Conservation (phyloP, 2,113 vertebrate genomes). For the Hypomesus transpacificus region DNA sequence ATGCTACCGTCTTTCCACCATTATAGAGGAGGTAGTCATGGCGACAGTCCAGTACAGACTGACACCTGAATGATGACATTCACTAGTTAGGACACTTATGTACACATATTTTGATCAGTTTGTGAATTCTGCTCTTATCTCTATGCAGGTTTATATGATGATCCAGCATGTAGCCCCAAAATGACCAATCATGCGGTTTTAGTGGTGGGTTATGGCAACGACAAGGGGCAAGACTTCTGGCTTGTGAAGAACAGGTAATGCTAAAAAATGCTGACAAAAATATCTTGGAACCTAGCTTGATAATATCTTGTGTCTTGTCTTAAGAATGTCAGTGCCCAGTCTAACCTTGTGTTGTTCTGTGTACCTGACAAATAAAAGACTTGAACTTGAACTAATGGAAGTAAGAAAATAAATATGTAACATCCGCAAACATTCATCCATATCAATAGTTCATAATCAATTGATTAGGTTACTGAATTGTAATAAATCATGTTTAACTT, state of each 20-base stretch:
- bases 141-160: conserved; percentile 50
- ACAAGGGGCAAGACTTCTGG: conserved; percentile 67
- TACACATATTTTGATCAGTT: not conserved
- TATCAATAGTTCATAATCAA: not conserved
- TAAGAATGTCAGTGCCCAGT: too few relatives aligned
- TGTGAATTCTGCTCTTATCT: not conserved
- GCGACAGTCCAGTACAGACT: not conserved
- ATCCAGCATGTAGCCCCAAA: conserved; percentile 35
- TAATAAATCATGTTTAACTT: not conserved
- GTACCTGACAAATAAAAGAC: too few relatives aligned
- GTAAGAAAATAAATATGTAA: not conserved
- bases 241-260: conserved; percentile 70
- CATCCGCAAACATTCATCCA: not conserved
- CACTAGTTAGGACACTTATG: not conserved
- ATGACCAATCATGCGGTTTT: conserved; percentile 54
- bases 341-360: too few relatives aligned
- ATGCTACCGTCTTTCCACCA: conserved; percentile 58
- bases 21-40: conserved; percentile 66
- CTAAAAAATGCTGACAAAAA: not conserved
- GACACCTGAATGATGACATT: not conserved
- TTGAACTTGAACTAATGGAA: too few relatives aligned
- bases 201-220: conserved; percentile 65
- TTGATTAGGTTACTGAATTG: not conserved
- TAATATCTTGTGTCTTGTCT: too few relatives aligned
- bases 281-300: not conserved